phyloP scores from a whole-genome alignment of 2,113 vertebrate genomes.

The Poecilia latipinna region DNA sequence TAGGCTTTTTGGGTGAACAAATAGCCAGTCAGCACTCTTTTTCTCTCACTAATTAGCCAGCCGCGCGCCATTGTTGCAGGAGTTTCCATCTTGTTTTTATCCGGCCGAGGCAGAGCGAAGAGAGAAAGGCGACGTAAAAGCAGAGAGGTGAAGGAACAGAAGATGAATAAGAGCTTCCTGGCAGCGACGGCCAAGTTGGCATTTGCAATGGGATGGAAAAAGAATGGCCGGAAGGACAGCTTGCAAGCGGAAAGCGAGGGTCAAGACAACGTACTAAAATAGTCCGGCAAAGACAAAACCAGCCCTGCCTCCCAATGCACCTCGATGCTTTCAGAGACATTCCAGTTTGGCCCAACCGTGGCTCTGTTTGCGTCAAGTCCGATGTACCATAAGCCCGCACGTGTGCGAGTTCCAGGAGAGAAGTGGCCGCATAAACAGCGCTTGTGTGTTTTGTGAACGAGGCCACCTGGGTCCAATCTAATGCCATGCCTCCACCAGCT shows the following conservation, averaged over 20 bases:
- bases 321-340: constrained; percentile 36
- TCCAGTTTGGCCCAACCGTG: constrained; percentile 13
- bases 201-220: neutral
- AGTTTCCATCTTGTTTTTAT: constrained; percentile 25
- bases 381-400: neutral
- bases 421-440: constrained; percentile 18
- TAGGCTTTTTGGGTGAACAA: constrained; percentile 5
- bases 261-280: constrained; percentile 22
- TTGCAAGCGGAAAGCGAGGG: neutral
- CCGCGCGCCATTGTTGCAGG: constrained; percentile 8
- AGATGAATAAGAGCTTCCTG: constrained; percentile 22
- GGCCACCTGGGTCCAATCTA: constrained; percentile 53
- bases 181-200: constrained; percentile 27
- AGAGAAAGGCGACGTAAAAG: constrained; percentile 1
- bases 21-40: constrained; percentile 30
- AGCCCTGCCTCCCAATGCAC: constrained; percentile 8
- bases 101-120: constrained; percentile 4
- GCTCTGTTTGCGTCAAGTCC: neutral
- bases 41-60: constrained; percentile 8
- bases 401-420: constrained; percentile 4
- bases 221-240: constrained; percentile 8
- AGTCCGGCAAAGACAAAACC: constrained; percentile 33
- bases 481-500: constrained; percentile 52
- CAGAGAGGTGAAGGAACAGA: constrained; percentile 7
- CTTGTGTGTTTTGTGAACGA: constrained; percentile 18